A percentile compares a stretch with the other conserved stretches of the same genome.
phyloP scores from a whole-genome alignment of 1,140 invertebrate species.

The Eumaeus atala region DNA sequence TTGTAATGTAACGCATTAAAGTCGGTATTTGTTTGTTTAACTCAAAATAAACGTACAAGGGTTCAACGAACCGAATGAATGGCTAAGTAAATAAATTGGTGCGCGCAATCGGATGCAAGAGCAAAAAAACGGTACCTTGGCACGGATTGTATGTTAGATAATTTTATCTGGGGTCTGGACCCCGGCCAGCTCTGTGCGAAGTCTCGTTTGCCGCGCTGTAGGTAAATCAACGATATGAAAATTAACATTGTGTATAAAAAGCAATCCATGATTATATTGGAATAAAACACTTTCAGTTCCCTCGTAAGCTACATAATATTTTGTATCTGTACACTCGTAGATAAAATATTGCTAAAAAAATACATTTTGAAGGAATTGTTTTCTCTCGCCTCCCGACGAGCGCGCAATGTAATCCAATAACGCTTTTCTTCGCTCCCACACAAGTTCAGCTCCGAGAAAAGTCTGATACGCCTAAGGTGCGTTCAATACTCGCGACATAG shows the following conservation, averaged over 20 bases:
- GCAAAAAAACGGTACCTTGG: slow-evolving; percentile 44
- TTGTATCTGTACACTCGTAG: no score
- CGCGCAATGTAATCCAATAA: no score
- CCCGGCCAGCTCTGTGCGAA: slow-evolving; percentile 14
- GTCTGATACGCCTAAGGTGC: no score
- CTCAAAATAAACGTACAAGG: slow-evolving; percentile 10
- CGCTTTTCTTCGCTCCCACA: no score
- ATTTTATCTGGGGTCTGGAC: slow-evolving; percentile 25
- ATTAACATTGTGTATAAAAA: not conserved
- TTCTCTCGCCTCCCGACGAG: no score
- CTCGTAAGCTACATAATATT: no score
- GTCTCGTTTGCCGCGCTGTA: slow-evolving; percentile 4
- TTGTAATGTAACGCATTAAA: slow-evolving; percentile 15
- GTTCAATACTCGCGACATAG: no score
- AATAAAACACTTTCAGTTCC: no score
- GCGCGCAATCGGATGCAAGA: slow-evolving; percentile 42
- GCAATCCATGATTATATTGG: no score
- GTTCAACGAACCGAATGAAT: slow-evolving; percentile 52
- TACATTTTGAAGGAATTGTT: no score
- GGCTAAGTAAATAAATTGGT: slow-evolving; percentile 64
- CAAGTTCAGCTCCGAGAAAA: no score
- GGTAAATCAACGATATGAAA: slow-evolving; percentile 5
- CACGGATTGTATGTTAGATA: slow-evolving; percentile 41
- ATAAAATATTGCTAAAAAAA: no score
- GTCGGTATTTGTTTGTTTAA: slow-evolving; percentile 18